These are phyloP conservation scores for Calephelis nemesis DNA, from an alignment of 1,140 invertebrate species.

Conservation along the genomic window DNA sequence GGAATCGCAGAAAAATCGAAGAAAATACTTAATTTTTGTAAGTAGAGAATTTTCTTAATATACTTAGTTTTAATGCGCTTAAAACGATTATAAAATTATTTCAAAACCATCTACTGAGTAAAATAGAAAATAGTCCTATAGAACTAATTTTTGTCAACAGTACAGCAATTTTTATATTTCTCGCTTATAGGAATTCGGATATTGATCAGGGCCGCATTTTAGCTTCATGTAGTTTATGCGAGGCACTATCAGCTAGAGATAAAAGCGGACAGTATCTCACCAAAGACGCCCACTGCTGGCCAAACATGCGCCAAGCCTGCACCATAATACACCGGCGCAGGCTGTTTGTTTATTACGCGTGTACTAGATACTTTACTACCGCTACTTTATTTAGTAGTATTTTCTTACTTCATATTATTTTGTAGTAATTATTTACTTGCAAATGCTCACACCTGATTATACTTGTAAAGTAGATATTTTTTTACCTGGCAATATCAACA, in stretches of 20 bases:
- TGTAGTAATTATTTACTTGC: background rate
- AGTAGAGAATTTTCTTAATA: too few species aligned
- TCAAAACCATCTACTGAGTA: too few species aligned
- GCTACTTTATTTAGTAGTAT: slow-evolving; percentile 13
- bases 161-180: too few species aligned
- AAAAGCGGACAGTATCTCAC: slow-evolving; percentile 24
- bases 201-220: slow-evolving; percentile 16
- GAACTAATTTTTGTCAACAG: too few species aligned
- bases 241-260: slow-evolving; percentile 20
- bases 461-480: too few species aligned
- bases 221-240: slow-evolving; percentile 23
- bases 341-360: slow-evolving; percentile 23
- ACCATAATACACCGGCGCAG: slow-evolving; percentile 18
- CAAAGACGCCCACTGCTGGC: slow-evolving; percentile 24
- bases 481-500: too few species aligned
- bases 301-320: slow-evolving; percentile 23
- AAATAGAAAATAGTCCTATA: too few species aligned
- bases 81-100: too few species aligned
- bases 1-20: too few species aligned
- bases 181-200: slow-evolving; percentile 10
- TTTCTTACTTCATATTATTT: slow-evolving; percentile 5
- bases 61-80: too few species aligned
- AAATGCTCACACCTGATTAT: too few species aligned
- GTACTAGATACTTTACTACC: slow-evolving; percentile 13
- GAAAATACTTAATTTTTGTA: too few species aligned